Conservation (phyloP, 53 echinoderm and acorn worm species). For the Holothuria leucospilota region DNA sequence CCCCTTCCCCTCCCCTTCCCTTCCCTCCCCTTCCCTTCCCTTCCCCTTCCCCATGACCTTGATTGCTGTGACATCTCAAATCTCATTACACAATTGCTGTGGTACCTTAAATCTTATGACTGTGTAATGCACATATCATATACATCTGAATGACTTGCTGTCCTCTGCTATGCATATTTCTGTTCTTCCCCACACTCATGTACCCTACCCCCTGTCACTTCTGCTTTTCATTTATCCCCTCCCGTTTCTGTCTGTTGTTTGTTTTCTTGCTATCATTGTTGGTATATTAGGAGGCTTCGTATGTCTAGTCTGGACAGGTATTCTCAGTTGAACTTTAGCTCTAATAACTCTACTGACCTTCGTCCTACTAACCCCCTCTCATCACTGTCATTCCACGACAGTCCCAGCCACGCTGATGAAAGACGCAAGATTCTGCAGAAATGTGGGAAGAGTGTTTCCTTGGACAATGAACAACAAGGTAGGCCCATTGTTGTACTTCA, state of each 20-base stretch:
- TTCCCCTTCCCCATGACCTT: background rate
- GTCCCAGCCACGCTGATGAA: conserved; percentile 54
- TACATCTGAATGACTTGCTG: too few relatives aligned
- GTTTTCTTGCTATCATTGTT: background rate
- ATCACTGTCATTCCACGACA: conserved; percentile 44
- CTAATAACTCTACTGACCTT: conserved; percentile 38
- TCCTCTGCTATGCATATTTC: too few relatives aligned
- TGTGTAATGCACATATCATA: too few relatives aligned
- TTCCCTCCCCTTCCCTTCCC: background rate
- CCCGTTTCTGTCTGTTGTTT: too few relatives aligned
- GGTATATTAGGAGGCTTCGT: conserved; percentile 10
- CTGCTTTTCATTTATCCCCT: too few relatives aligned
- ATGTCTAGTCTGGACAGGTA: conserved; percentile 37
- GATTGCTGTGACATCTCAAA: too few relatives aligned
- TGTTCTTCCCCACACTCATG: too few relatives aligned
- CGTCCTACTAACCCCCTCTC: conserved; percentile 20
- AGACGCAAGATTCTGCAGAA: conserved; percentile 86
- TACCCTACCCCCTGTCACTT: too few relatives aligned
- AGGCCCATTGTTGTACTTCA: conserved; percentile 12
- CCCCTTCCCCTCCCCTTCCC: background rate
- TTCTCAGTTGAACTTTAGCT: conserved; percentile 18
- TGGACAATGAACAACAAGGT: conserved; percentile 83
- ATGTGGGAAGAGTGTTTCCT: conserved; percentile 87
- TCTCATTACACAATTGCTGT: too few relatives aligned
- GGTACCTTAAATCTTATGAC: too few relatives aligned